Percentiles rank a stretch among this genome's conserved stretches.
phyloP scores from a whole-genome alignment of 2,888 invertebrate species.

The Philopedon plagiatum region DNA sequence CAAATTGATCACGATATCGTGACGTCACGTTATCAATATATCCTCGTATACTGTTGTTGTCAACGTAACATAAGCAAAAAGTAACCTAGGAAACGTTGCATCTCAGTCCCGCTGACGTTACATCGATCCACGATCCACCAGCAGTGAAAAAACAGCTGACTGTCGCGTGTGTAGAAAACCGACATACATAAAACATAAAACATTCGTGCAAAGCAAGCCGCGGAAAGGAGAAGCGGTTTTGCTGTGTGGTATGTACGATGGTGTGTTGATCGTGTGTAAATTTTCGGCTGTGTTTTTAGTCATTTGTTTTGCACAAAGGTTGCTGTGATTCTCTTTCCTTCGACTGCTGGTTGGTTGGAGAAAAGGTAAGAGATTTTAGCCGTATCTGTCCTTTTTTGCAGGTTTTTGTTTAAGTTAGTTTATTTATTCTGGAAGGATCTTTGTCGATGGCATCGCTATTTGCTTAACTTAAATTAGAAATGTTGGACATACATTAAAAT shows the following conservation, averaged over 20 bases:
- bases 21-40: too few species aligned
- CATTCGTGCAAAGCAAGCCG: conserved; percentile 11
- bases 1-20: too few species aligned
- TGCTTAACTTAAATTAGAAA: too few species aligned
- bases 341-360: not conserved
- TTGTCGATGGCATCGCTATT: too few species aligned
- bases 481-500: too few species aligned
- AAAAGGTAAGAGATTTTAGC: not conserved
- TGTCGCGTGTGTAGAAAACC: conserved; percentile 1
- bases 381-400: too few species aligned
- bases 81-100: too few species aligned
- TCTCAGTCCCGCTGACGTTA: not conserved
- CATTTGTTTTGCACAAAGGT: not conserved
- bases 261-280: not conserved
- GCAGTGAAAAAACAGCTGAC: conserved; percentile 25
- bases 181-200: not conserved
- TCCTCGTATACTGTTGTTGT: too few species aligned
- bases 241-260: conserved; percentile 7
- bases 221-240: not conserved
- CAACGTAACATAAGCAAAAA: too few species aligned
- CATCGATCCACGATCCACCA: not conserved
- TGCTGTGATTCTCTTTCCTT: not conserved
- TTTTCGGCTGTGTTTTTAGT: conserved; percentile 16
- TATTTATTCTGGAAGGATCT: too few species aligned
- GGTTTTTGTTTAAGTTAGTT: too few species aligned